These are phyloP conservation scores for Catajapyx aquilonaris DNA, from an alignment of 1,140 invertebrate species.

Conservation along the genomic window DNA sequence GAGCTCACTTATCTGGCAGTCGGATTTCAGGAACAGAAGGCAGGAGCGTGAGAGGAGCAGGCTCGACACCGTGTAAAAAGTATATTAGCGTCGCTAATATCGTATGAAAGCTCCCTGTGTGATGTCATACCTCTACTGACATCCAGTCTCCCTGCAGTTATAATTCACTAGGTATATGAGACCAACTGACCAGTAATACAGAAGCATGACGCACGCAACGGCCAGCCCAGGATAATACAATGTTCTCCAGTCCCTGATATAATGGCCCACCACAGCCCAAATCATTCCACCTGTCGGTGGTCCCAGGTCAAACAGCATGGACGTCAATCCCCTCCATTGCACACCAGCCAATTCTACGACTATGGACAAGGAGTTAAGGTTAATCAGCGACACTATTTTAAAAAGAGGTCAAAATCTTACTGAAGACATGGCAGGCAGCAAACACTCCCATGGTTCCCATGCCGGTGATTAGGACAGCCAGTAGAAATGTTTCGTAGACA, in stretches of 20 bases:
- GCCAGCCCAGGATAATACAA: not conserved
- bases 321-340: not conserved
- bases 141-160: no score
- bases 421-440: not conserved
- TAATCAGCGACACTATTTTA: not conserved
- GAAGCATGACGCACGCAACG: not conserved
- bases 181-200: not conserved
- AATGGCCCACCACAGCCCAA: not conserved
- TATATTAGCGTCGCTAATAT: no score
- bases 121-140: no score
- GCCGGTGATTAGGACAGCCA: not conserved
- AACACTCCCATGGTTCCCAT: not conserved
- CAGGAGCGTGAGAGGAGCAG: no score
- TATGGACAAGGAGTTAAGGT: not conserved
- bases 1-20: no score
- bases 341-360: not conserved
- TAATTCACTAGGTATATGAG: no score
- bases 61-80: no score
- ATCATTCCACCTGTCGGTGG: not conserved
- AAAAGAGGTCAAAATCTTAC: not conserved
- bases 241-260: not conserved
- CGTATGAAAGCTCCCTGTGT: no score
- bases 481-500: not conserved
- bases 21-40: no score
- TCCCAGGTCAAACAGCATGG: not conserved